Conservation (phyloP, 2,888 invertebrate species). For the Acrocyrtus sp. region DNA sequence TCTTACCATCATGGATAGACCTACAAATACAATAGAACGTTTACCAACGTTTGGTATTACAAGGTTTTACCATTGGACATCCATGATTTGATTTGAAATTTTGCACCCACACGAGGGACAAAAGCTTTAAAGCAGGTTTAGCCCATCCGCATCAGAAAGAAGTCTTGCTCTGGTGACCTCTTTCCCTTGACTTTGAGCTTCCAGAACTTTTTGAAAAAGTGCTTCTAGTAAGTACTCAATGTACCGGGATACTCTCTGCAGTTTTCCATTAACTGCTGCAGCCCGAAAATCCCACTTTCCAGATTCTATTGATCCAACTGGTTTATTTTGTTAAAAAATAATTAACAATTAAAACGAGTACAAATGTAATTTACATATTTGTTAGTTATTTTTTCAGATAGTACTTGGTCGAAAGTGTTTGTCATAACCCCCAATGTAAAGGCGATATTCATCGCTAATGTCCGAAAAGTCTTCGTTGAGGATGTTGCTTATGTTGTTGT, state of each 20-base stretch:
- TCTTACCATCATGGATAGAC: constrained; percentile 1
- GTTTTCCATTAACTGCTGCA: constrained; percentile 5
- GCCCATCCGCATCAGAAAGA: constrained; percentile 23
- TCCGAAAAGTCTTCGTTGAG: constrained; percentile 19
- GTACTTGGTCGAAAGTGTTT: constrained; percentile 27
- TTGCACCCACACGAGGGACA: constrained; percentile 18
- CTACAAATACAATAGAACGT: not conserved
- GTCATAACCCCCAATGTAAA: not conserved
- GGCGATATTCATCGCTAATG: constrained; percentile 19
- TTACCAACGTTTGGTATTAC: no score
- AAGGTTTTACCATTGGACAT: no score
- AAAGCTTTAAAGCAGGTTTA: constrained; percentile 8
- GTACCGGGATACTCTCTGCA: constrained; percentile 18
- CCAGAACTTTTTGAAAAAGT: constrained; percentile 12
- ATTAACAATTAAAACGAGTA: not conserved
- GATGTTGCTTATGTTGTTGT: constrained; percentile 16
- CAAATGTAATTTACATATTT: no score
- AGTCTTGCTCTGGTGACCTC: constrained; percentile 14
- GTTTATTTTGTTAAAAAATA: not conserved
- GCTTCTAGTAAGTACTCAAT: constrained; percentile 16
- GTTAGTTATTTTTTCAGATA: no score
- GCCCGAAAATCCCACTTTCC: constrained; percentile 26
- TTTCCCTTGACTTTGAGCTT: constrained; percentile 18
- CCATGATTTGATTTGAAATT: no score
- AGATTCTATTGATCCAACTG: constrained; percentile 16